Base-by-base conservation (phyloP, 2,113 vertebrate genomes). In the Formicarius rufipectus region DNA sequence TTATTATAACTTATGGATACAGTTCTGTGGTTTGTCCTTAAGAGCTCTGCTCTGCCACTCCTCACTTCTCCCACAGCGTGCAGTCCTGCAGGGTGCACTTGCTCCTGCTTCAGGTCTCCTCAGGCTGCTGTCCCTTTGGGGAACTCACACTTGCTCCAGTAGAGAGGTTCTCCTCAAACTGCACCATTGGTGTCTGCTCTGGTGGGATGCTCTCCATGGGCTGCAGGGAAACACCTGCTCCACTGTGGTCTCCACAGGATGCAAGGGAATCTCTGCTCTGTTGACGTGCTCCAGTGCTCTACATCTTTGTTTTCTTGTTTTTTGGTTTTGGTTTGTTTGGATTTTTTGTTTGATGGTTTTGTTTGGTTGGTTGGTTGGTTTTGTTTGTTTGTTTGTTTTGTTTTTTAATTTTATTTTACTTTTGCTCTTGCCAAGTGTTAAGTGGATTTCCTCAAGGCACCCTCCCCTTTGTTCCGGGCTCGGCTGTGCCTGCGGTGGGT, bases 371-470 rank as follows among this genome's bases (percentile, higher is more conserved):
- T n/a, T n/a, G n/a, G n/a, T n/a, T n/a, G n/a, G n/a, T n/a, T n/a
- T n/a, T n/a, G n/a, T n/a, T n/a, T n/a, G n/a, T n/a, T n/a, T n/a
- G n/a, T n/a, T 37, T 42, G 9, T 79, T 74, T 44, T 73, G 1
- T 1, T 12, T 31, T 21, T 15, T 6, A 1, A 0, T 3, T 24
- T 39, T 28, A 1, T 0, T 4, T 24, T 39, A 19, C 9, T 19
- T 47, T 55, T 2, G 3, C 11, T 27, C 1, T 60, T 71, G 23
- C 17, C 23, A 33, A 0, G 1, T 77, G 82, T 14, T 44, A 17
- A 9, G 20, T 4, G 10, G 0, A 0, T 4, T 72, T 59, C 3
- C 9, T 4, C 0, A 0, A 1, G 6, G 6, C 0, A 0, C 1
- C 3, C 4, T n/a, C n/a, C 1, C 7, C 13, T 42, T 37, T n/a